These are phyloP conservation scores for Leptopilina clavipes DNA, from an alignment of 1,140 invertebrate genomes.

Conservation along the genomic window DNA sequence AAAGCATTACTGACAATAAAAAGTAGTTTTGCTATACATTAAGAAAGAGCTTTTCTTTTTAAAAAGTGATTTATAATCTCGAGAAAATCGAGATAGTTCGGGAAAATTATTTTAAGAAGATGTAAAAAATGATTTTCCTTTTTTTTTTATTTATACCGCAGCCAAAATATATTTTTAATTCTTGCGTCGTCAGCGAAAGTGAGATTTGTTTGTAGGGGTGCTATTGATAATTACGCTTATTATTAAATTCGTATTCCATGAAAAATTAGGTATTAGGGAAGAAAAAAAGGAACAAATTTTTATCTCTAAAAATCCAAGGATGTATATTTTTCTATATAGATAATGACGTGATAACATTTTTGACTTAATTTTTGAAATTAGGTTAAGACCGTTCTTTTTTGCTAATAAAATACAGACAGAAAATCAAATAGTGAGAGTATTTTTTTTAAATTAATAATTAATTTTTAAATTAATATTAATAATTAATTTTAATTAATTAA, in stretches of 20 bases:
- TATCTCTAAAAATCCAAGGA: neutral
- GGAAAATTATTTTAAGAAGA: no score
- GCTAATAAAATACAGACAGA: neutral
- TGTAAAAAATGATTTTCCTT: neutral
- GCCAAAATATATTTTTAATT: neutral
- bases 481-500: no score
- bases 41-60: no score
- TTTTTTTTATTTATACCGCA: neutral
- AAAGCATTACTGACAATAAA: slow-evolving; percentile 41
- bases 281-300: neutral
- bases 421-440: neutral
- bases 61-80: neutral
- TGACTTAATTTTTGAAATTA: neutral
- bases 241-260: neutral
- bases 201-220: slow-evolving; percentile 5
- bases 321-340: neutral
- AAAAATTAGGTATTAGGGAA: neutral
- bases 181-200: slow-evolving; percentile 1
- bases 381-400: neutral
- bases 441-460: neutral
- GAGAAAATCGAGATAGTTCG: neutral
- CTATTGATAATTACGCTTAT: slow-evolving; percentile 19
- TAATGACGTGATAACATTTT: neutral
- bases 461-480: neutral
- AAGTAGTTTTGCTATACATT: slow-evolving; percentile 43